Conservation (phyloP, 2,888 invertebrate genomes). For the Megamerina dolium region DNA sequence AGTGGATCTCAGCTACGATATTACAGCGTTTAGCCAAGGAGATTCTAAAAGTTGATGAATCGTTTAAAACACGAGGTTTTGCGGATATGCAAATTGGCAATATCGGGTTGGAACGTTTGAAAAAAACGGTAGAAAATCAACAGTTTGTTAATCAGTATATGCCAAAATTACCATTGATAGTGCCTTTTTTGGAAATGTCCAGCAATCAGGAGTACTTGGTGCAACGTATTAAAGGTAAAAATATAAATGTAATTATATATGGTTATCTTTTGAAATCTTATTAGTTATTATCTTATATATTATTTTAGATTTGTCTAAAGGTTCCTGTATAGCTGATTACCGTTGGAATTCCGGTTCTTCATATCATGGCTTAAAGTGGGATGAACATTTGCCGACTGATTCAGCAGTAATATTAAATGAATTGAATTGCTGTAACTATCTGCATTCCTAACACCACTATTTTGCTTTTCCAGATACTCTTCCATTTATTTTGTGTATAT, state of each 20-base stretch:
- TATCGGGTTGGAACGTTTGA: constrained; percentile 67
- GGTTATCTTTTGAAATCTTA: background rate
- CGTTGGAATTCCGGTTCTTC: constrained; percentile 79
- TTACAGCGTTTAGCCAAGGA: constrained; percentile 68
- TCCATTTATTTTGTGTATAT: constrained; percentile 80
- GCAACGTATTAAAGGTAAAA: constrained; percentile 62
- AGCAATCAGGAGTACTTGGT: constrained; percentile 82
- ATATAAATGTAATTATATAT: constrained; percentile 3
- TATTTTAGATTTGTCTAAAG: constrained; percentile 49
- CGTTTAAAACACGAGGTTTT: constrained; percentile 64
- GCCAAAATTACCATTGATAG: constrained; percentile 52
- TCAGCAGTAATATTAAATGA: constrained; percentile 58
- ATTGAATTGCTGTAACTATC: no score
- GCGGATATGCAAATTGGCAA: constrained; percentile 62
- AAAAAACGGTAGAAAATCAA: constrained; percentile 61
- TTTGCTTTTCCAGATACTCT: constrained; percentile 61
- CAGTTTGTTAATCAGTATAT: constrained; percentile 44
- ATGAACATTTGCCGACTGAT: constrained; percentile 78
- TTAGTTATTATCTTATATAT: background rate
- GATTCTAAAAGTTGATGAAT: constrained; percentile 65
- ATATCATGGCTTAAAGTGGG: constrained; percentile 71
- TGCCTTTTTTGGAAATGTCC: constrained; percentile 76
- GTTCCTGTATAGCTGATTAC: constrained; percentile 83
- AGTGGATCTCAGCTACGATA: constrained; percentile 86
- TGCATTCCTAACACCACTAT: background rate